phyloP scores from a whole-genome alignment of 2,888 invertebrate species.

The Cryptocheilus praepositus region DNA sequence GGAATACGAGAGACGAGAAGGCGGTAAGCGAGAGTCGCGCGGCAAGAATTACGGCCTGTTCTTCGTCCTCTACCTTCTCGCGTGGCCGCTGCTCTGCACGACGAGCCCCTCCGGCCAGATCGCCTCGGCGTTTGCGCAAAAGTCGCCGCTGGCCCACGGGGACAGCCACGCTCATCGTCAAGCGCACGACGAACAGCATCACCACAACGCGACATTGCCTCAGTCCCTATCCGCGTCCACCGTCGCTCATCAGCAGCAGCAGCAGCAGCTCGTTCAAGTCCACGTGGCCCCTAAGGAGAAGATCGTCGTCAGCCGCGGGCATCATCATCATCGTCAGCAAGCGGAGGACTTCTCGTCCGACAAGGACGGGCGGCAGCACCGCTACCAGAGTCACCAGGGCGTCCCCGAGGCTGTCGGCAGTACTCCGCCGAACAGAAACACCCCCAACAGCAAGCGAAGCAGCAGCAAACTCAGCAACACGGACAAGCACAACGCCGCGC shows the following conservation, averaged over 20 bases:
- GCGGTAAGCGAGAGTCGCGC: constrained; percentile 17
- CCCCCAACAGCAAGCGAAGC: too few species aligned
- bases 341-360: too few species aligned
- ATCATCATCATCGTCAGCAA: constrained; percentile 19
- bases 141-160: constrained; percentile 49
- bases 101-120: constrained; percentile 58
- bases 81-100: constrained; percentile 64
- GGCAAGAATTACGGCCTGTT: constrained; percentile 53
- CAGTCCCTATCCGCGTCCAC: constrained; percentile 54
- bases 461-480: neutral
- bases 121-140: constrained; percentile 55
- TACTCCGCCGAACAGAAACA: too few species aligned
- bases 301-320: neutral
- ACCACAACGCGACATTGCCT: constrained; percentile 56
- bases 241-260: constrained; percentile 69
- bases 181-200: constrained; percentile 31
- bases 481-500: constrained; percentile 33
- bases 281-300: constrained; percentile 28
- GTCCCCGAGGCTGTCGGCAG: constrained; percentile 2
- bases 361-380: constrained; percentile 57
- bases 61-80: constrained; percentile 65
- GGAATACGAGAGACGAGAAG: neutral
- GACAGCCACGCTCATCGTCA: constrained; percentile 49
- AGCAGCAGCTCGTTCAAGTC: constrained; percentile 20
- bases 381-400: constrained; percentile 40